phyloP scores from a whole-genome alignment of 2,797 vertebrate species.

The Rhinichthys osculus region DNA sequence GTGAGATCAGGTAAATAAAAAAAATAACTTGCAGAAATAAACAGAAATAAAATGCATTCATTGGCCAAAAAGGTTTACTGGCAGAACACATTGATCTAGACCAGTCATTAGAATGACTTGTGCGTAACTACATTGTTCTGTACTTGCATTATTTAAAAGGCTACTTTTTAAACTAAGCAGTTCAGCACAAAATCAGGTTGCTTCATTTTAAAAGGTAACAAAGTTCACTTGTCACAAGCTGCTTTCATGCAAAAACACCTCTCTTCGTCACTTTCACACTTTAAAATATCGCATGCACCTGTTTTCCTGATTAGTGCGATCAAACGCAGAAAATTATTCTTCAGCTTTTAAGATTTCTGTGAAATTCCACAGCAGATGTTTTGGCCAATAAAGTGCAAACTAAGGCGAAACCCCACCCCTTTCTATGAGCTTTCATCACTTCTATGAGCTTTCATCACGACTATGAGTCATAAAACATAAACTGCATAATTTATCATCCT shows the following conservation, averaged over 20 bases:
- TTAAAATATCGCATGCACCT: slow-evolving; percentile 37
- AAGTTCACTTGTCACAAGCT: slow-evolving; percentile 22
- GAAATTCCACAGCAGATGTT: slow-evolving; percentile 48
- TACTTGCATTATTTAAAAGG: slow-evolving; percentile 33
- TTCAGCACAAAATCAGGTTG: slow-evolving; percentile 18
- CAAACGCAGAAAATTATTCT: slow-evolving; percentile 24
- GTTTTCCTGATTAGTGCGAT: slow-evolving; percentile 13
- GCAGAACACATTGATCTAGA: neutral
- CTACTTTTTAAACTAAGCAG: slow-evolving; percentile 2
- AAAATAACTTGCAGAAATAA: slow-evolving; percentile 17
- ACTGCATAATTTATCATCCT: slow-evolving; percentile 39
- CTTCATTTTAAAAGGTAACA: slow-evolving; percentile 12
- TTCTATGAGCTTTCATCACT: slow-evolving; percentile 4
- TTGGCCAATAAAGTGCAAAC: slow-evolving; percentile 59
- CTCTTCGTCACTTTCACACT: neutral
- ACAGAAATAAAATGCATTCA: slow-evolving; percentile 41
- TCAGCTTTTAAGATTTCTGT: slow-evolving; percentile 26
- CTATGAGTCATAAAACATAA: slow-evolving; percentile 17
- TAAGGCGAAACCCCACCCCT: slow-evolving; percentile 22
- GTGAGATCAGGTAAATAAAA: slow-evolving; percentile 4
- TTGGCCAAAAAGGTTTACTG: slow-evolving; percentile 43
- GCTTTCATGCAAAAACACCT: slow-evolving; percentile 44
- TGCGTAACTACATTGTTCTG: slow-evolving; percentile 18
- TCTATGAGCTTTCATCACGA: slow-evolving; percentile 9
- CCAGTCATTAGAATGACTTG: neutral